Evolutionary conservation across 2,888 invertebrate genomes (phyloP).

Genomic region (Eilema depressum): DNA sequence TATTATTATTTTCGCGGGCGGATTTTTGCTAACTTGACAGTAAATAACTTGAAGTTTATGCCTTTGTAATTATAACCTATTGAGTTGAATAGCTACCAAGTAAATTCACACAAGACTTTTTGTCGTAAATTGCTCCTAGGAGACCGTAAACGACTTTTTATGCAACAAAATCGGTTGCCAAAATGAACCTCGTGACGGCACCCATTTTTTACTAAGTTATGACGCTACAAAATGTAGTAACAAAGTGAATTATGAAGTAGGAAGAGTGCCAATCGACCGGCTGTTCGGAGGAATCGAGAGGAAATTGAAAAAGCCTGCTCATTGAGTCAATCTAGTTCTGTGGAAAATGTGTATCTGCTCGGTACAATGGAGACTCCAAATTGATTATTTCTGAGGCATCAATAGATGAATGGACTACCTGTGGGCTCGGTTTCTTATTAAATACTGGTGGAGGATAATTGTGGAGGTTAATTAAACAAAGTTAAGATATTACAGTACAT

Average conservation of each 20-base stretch:
- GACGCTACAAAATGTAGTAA: conserved; percentile 28
- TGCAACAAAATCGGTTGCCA: conserved; percentile 3
- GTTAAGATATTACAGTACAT: background rate
- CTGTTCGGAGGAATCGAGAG: conserved; percentile 27
- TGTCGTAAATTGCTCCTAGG: background rate
- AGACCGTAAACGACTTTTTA: conserved; percentile 10
- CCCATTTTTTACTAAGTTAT: conserved; percentile 20
- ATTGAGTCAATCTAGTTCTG: conserved; percentile 37
- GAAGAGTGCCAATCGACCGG: conserved; percentile 28
- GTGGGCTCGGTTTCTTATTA: background rate
- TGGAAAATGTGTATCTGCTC: conserved; percentile 20
- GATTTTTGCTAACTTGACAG: too few relatives aligned
- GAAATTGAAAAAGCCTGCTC: conserved; percentile 56
- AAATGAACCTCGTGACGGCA: conserved; percentile 17
- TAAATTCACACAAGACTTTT: background rate
- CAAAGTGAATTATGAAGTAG: conserved; percentile 21
- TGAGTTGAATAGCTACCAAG: background rate
- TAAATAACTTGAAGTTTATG: background rate
- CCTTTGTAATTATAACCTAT: background rate
- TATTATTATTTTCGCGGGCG: too few relatives aligned
- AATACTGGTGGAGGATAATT: background rate
- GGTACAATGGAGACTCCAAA: background rate
- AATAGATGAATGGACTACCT: background rate
- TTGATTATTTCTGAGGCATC: background rate
- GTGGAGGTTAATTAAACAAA: background rate